Evolutionary conservation across 2,113 vertebrate genomes (phyloP), one percentile per base, ranked within the genome.

Genomic region (Percina caprodes): DNA sequence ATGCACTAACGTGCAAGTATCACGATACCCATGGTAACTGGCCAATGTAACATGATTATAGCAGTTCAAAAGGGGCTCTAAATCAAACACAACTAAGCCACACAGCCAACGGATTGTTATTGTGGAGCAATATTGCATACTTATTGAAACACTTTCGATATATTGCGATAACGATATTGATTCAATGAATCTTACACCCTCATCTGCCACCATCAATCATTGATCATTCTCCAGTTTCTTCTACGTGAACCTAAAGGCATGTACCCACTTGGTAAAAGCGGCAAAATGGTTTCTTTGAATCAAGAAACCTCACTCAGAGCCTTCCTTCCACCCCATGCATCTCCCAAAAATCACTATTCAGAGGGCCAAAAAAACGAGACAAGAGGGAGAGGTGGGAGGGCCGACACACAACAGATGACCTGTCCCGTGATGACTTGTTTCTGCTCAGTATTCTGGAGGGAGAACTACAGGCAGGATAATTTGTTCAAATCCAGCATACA

Each of bases 401-500:
- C 18, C 56, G 74, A 56, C 45, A 1, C 35, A 74, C 15, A n/a
- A 78, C 67, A 67, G 65, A 74, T 9, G 63, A 86, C 18, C 80
- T 91, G 73, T 88, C 88, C 56, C 84, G 30, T 9, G 89, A 89
- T 58, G 88, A 93, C 85, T n/a, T 90, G 80, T 90, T 91, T 73
- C 77, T 94, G 69, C 89, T 91, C 18, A 88, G 88, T 49, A 74
- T 91, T 77, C 76, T 92, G 70, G 89, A 94, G 21, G 90, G 88
- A 74, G 91, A 92, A 49, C 80, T 94, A 35, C 91, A 92, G 88
- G 93, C 92, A 69, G 6, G 68, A 63, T 5, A 8, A 71, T 56
- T 52, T 54, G 19, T 49, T 59, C 6, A 63, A 15, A 33, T 56
- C 24, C 26, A 11, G 18, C 11, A 66, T 39, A 26, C 16, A 42